Evolutionary conservation across 2,888 invertebrate genomes (phyloP).

Genomic region (Ariolimax columbianus): DNA sequence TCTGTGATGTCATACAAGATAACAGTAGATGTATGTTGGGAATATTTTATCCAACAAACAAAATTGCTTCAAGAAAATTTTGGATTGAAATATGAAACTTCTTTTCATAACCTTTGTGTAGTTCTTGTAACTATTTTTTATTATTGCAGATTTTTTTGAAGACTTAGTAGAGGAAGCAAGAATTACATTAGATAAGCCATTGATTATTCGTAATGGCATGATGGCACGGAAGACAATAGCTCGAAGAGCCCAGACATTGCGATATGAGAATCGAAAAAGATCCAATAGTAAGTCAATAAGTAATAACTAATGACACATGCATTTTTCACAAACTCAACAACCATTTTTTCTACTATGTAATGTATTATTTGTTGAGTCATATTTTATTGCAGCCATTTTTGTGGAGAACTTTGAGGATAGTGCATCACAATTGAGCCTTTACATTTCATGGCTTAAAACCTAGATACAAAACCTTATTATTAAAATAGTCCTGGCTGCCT

Average conservation of each 20-base stretch:
- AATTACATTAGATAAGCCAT: constrained; percentile 78
- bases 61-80: too few relatives aligned
- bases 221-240: constrained; percentile 76
- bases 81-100: not conserved
- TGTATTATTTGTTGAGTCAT: too few relatives aligned
- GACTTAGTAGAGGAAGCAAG: constrained; percentile 79
- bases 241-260: constrained; percentile 72
- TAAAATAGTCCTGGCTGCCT: too few relatives aligned
- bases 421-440: too few relatives aligned
- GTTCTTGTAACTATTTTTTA: not conserved
- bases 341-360: not conserved
- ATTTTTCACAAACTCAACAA: not conserved
- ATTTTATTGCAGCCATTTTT: too few relatives aligned
- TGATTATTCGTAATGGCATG: constrained; percentile 78
- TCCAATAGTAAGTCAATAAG: constrained; percentile 69
- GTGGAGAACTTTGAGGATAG: too few relatives aligned
- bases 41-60: too few relatives aligned
- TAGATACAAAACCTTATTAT: too few relatives aligned
- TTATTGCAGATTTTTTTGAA: constrained; percentile 79
- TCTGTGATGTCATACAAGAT: too few relatives aligned
- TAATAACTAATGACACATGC: not conserved
- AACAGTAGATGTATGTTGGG: too few relatives aligned
- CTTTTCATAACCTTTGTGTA: not conserved
- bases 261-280: constrained; percentile 66
- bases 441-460: too few relatives aligned